A percentile compares a stretch with the other conserved stretches of the same genome.
Conservation (phyloP, 2,113 vertebrate species). For the Clinocottus analis region DNA sequence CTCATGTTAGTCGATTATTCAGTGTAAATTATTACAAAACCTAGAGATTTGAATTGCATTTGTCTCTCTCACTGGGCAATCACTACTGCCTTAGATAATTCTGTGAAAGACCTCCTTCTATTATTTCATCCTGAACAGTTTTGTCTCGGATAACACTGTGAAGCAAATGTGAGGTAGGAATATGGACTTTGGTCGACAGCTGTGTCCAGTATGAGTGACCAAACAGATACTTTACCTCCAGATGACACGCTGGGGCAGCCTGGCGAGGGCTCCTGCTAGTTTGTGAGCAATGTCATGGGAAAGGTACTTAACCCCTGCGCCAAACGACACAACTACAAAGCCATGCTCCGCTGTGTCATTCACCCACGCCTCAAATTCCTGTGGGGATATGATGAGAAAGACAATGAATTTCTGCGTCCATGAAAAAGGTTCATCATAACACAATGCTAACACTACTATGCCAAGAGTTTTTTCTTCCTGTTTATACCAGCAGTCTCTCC, state of each 20-base stretch:
- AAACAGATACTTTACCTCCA: conserved; percentile 89
- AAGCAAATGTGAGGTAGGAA: background rate
- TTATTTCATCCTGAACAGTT: background rate
- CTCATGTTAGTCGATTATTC: background rate
- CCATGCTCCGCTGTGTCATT: conserved; percentile 89
- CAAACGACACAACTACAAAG: conserved; percentile 97
- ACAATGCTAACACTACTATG: background rate
- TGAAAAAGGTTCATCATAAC: background rate
- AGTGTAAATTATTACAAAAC: conserved; percentile 36
- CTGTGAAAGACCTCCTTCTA: background rate
- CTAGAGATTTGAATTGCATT: conserved; percentile 6
- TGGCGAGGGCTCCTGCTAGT: conserved; percentile 90
- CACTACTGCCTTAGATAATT: conserved; percentile 8
- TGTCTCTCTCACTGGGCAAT: background rate
- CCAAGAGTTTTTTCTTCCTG: background rate
- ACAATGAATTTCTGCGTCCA: background rate
- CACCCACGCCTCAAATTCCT: conserved; percentile 94
- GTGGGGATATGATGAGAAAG: conserved; percentile 19
- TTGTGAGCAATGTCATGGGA: conserved; percentile 94
- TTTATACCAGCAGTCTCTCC: background rate
- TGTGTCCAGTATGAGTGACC: background rate
- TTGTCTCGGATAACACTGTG: background rate
- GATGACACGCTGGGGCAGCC: conserved; percentile 92
- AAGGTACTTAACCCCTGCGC: conserved; percentile 97
- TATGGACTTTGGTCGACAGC: conserved; percentile 28